Percentiles rank a stretch among this genome's conserved stretches.
Evolutionary conservation across 2,888 invertebrate genomes (phyloP).

Genomic region (Mactromeris polynyma): DNA sequence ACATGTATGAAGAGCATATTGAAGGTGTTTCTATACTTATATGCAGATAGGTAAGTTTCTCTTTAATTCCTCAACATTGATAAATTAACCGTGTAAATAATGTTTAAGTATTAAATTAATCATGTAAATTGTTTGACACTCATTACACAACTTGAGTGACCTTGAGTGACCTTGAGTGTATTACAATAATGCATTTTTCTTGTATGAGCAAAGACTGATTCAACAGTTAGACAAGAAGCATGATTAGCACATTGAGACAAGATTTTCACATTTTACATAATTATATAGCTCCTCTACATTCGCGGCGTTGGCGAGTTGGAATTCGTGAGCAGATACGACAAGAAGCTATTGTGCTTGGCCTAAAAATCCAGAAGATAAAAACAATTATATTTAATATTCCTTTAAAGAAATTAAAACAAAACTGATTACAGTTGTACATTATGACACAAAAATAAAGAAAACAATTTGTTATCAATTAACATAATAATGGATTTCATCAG

Average conservation of each 20-base stretch:
- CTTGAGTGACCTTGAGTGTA: too few species aligned
- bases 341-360: slow-evolving; percentile 68
- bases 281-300: slow-evolving; percentile 30
- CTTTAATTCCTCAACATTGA: too few species aligned
- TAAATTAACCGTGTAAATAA: too few species aligned
- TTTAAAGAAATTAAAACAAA: background rate
- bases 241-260: slow-evolving; percentile 3
- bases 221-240: slow-evolving; percentile 1
- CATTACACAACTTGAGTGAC: too few species aligned
- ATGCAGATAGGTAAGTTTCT: too few species aligned
- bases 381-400: background rate
- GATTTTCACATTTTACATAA: slow-evolving; percentile 25
- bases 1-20: too few species aligned
- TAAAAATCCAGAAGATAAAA: slow-evolving; percentile 43
- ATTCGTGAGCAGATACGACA: slow-evolving; percentile 67
- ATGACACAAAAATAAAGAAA: too few species aligned
- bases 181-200: background rate
- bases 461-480: too few species aligned
- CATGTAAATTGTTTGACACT: too few species aligned
- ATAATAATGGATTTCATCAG: background rate
- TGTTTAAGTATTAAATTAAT: too few species aligned
- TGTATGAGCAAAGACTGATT: slow-evolving; percentile 2
- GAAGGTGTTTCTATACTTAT: too few species aligned
- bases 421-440: too few species aligned
- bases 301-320: slow-evolving; percentile 57